phyloP scores from a whole-genome alignment of 1,140 invertebrate species.

The Rhynchophorus ferrugineus region DNA sequence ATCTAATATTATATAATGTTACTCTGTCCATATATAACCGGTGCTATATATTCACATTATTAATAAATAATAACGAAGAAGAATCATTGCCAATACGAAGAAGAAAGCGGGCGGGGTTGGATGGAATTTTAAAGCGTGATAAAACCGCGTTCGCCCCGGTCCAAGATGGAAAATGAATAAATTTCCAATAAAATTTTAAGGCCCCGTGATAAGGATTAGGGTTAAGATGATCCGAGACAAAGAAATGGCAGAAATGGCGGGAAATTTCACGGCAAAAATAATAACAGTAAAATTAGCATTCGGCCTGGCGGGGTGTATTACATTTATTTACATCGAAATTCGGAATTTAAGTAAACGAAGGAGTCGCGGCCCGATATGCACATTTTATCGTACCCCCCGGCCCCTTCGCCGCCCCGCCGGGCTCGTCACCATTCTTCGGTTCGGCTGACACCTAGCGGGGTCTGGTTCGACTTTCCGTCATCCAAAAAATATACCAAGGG shows the following conservation, averaged over 20 bases:
- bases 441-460: conserved; percentile 4
- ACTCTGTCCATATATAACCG: no score
- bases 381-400: conserved; percentile 4
- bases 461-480: background rate
- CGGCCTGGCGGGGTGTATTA: conserved; percentile 19
- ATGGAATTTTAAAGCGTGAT: no score
- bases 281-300: conserved; percentile 23
- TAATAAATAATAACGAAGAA: no score
- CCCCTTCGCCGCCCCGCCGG: no score
- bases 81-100: no score
- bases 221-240: conserved; percentile 21
- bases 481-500: background rate
- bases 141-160: no score
- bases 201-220: conserved; percentile 20
- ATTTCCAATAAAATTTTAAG: conserved; percentile 17
- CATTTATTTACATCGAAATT: conserved; percentile 23
- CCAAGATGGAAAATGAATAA: no score
- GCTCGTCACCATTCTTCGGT: no score
- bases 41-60: no score
- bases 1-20: no score
- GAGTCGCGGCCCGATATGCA: conserved; percentile 6
- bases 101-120: no score
- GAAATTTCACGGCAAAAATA: conserved; percentile 13
- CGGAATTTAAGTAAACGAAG: conserved; percentile 20
- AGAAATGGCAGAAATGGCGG: conserved; percentile 12